Percentiles rank a stretch among this genome's conserved stretches.
Conservation (phyloP, 2,888 invertebrate species). For the Physocephala rufipes region DNA sequence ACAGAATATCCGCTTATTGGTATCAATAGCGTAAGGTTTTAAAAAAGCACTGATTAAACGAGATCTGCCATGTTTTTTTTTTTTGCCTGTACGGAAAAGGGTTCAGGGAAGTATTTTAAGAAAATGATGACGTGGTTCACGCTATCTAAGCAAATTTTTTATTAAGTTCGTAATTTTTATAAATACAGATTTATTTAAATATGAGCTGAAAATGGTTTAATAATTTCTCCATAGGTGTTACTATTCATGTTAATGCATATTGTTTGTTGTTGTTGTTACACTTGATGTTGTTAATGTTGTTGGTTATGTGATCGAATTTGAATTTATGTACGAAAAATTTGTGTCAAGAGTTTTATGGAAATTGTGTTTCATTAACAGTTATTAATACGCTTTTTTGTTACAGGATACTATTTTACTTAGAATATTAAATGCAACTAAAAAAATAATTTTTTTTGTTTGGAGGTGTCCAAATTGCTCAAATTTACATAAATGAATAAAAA, state of each 20-base stretch:
- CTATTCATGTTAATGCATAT: conserved; percentile 35
- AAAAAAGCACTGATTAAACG: not conserved
- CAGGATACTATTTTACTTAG: not conserved
- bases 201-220: conserved; percentile 45
- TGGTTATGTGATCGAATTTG: conserved; percentile 12
- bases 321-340: conserved; percentile 29
- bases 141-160: conserved; percentile 52
- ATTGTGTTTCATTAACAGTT: conserved; percentile 16
- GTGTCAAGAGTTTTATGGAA: not conserved
- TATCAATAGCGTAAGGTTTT: too few relatives aligned
- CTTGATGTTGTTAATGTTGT: too few relatives aligned
- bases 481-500: conserved; percentile 13
- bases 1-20: too few relatives aligned
- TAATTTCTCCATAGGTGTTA: conserved; percentile 20
- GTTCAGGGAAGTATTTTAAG: not conserved
- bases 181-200: conserved; percentile 49
- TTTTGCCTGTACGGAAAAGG: not conserved
- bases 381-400: conserved; percentile 21
- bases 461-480: conserved; percentile 14
- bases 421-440: conserved; percentile 31
- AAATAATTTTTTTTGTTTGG: conserved; percentile 6
- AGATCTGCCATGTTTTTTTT: not conserved
- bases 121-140: conserved; percentile 38
- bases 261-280: too few relatives aligned
- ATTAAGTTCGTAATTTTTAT: conserved; percentile 48